Evolutionary conservation across 2,797 vertebrate genomes (phyloP), one percentile per base, ranked within the genome.

Genomic region (Hafferia zeledoni): DNA sequence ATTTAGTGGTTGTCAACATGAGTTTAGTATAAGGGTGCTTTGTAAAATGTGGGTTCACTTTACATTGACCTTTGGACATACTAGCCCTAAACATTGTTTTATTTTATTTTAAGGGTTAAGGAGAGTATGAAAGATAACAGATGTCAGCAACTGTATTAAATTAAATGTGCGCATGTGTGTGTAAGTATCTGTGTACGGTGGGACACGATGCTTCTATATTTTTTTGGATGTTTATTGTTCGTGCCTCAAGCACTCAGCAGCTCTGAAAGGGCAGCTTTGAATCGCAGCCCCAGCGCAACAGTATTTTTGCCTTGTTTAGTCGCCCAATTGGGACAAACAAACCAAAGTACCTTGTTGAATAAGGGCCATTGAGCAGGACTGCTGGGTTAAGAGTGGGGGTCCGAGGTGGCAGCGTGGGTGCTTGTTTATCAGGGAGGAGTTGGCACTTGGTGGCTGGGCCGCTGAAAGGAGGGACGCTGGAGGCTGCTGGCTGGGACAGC

Each of bases 391-490:
- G 98, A 98, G 98, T 97, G 97, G 98, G 98, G 98, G 97, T 98
- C 95, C 30, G 97, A 98, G 97, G 97, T 97, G 98, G 98, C 96
- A 92, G 98, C 97, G 98, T 98, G 98, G 98, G 97, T 96, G 98
- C 98, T 97, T 99, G 98, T 99, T 98, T 98, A 98, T 98, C 95
- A 77, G 98, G 98, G 98, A 98, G 98, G 97, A 98, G 98, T 97
- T 96, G 97, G 97, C 98, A 93, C 93, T 98, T 98, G 98, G 98
- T 98, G 98, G 97, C 98, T 94, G 97, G 39, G 96, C 88, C 39
- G 44, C 94, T 99, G 99, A 99, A 99, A 98, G 98, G 98, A 98
- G 98, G 98, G 99, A 99, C 98, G 99, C 99, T 97, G 97, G 98
- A 97, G 87, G 97, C 98, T 98, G 98, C 97, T 98, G 98, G 98